Evolutionary conservation across 1,140 invertebrate species (phyloP).

Genomic region (Sinonovacula constricta): DNA sequence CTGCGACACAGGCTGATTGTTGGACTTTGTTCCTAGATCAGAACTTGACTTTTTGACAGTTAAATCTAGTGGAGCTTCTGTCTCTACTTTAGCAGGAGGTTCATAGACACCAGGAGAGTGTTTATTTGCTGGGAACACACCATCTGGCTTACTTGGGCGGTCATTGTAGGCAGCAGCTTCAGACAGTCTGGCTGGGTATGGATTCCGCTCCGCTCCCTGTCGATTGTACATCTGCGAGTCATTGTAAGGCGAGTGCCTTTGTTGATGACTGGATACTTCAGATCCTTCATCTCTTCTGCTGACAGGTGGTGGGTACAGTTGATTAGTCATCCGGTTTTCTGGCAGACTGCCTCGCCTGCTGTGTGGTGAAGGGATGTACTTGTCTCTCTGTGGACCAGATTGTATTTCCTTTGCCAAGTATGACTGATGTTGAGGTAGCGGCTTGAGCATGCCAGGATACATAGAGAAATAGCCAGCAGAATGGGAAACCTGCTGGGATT

Average conservation of each 20-base stretch:
- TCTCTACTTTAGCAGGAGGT: neutral
- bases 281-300: neutral
- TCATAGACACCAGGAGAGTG: no score
- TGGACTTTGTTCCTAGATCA: conserved; percentile 9
- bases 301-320: neutral
- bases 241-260: neutral
- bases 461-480: neutral
- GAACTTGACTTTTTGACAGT: conserved; percentile 50
- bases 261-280: neutral
- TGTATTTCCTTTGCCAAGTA: no score
- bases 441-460: conserved; percentile 32
- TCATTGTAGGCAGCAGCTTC: neutral
- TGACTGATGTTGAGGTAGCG: conserved; percentile 20
- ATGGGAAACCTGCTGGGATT: neutral
- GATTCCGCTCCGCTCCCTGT: neutral
- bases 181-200: conserved; percentile 15
- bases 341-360: neutral
- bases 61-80: conserved; percentile 63
- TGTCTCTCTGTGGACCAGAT: no score
- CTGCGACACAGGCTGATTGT: conserved; percentile 1
- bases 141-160: neutral
- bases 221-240: neutral
- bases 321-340: conserved; percentile 6
- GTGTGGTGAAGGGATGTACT: neutral
- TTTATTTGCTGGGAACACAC: no score